A percentile compares a stretch with the other conserved stretches of the same genome.
These are phyloP conservation scores for Leistus spinibarbis DNA, from an alignment of 2,888 invertebrate species.

Conservation along the genomic window DNA sequence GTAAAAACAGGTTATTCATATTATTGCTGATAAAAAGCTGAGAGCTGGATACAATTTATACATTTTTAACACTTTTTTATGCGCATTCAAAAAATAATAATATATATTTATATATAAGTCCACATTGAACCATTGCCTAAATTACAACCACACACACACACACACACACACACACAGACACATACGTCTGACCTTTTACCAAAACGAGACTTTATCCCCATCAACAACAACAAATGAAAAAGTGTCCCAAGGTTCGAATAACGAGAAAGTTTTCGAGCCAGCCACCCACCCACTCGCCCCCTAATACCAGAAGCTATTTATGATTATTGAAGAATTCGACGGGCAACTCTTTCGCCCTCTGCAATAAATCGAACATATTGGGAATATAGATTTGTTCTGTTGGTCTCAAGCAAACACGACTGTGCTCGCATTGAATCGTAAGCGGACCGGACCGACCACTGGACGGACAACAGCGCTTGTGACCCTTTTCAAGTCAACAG, in stretches of 20 bases:
- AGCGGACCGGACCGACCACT: no score
- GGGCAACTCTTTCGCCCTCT: not conserved
- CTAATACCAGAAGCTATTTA: not conserved
- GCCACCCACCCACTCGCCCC: not conserved
- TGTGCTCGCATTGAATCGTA: not conserved
- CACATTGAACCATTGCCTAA: not conserved
- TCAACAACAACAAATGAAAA: not conserved
- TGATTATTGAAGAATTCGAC: not conserved
- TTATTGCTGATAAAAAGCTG: slow-evolving; percentile 4
- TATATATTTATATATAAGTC: no score
- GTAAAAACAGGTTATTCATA: slow-evolving; percentile 8
- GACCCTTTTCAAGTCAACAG: not conserved
- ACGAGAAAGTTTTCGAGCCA: not conserved
- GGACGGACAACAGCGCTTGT: not conserved
- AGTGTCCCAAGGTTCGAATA: not conserved
- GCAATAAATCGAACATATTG: not conserved
- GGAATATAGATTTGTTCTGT: not conserved
- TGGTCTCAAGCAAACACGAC: not conserved
- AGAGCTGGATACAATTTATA: not conserved
- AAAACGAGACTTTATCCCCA: no score
- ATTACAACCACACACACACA: no score
- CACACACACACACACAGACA: not conserved
- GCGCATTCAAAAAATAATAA: not conserved
- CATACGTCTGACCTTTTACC: not conserved
- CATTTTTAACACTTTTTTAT: not conserved